Evolutionary conservation across 2,888 invertebrate genomes (phyloP), one percentile per base, ranked within the genome.

Genomic region (Hylaea fasciaria): DNA sequence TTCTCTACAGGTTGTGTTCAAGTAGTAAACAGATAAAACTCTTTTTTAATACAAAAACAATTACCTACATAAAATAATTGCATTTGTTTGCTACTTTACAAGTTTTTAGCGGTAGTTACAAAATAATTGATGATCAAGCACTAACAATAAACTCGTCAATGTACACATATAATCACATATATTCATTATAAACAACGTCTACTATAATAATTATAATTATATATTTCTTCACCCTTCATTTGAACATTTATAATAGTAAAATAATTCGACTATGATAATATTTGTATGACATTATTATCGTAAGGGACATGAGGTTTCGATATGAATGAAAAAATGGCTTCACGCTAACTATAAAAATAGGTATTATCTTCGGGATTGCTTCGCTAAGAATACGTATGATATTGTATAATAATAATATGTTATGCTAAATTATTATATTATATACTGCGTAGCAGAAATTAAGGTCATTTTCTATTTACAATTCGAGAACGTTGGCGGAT

Each of bases 201-300:
- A 37, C 37, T 37, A n/a, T 11, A 8, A 11, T 35, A 35, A 8
- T 8, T 35, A 3, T 35, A 10, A 8, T 12, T 37, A 37, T 43
- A 53, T 48, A 46, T 53, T 62, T 57, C 52, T 64, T 53, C 59
- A 64, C 55, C 59, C 53, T 56, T 57, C 46, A 54, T 54, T 57
- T 60, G 60, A 61, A 62, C 57, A 57, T 48, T 40, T 47, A 43
- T 28, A 41, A 44, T 16, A 12, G 11, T 47, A 3, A 41, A 37
- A 17, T 45, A 40, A 10, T 2, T 22, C 2, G 40, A 53, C 44
- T 44, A 55, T 55, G 17, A 14, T 14, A 46, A 50, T 48, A 44
- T 17, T 32, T 9, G 3, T 7, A 32, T 9, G 32, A 10, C 9
- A 32, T 32, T 28, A 28, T 7, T 32, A 32, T 32, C 32, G 22